Percentiles rank a stretch among this genome's conserved stretches.
phyloP scores from a whole-genome alignment of 2,888 invertebrate species.

The Sycophila texana region DNA sequence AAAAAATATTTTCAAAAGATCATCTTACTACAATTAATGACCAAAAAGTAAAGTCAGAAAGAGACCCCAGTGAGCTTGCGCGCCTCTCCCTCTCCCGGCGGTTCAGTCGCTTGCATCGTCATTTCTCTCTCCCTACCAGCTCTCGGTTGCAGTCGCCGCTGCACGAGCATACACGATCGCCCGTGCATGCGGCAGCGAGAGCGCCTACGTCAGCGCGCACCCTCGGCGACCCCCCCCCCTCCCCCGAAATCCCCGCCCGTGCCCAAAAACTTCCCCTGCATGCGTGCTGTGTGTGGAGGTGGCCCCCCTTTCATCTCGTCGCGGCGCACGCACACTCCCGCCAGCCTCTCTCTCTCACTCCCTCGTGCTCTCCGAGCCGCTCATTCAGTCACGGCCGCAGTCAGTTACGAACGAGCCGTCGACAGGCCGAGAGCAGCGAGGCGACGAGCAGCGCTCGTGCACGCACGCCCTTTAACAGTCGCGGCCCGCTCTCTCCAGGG shows the following conservation, averaged over 20 bases:
- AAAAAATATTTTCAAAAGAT: no score
- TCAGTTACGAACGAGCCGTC: constrained; percentile 75
- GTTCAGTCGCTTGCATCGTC: background rate
- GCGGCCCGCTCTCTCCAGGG: background rate
- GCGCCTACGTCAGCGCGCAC: constrained; percentile 27
- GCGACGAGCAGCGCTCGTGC: constrained; percentile 21
- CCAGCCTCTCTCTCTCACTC: constrained; percentile 11
- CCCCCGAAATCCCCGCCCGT: constrained; percentile 59
- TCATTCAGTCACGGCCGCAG: constrained; percentile 72
- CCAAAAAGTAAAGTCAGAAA: no score
- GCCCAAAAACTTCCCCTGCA: constrained; percentile 74
- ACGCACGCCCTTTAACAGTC: constrained; percentile 48
- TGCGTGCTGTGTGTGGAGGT: constrained; percentile 65
- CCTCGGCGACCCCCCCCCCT: constrained; percentile 55
- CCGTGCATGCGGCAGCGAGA: background rate
- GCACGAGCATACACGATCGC: constrained; percentile 6
- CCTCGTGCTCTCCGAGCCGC: constrained; percentile 67
- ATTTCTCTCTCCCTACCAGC: constrained; percentile 12
- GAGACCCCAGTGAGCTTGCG: constrained; percentile 61
- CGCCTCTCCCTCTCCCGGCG: constrained; percentile 51
- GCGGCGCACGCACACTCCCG: constrained; percentile 60
- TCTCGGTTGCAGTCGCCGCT: constrained; percentile 10
- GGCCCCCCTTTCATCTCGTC: constrained; percentile 72
- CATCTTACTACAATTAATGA: no score
- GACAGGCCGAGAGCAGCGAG: constrained; percentile 65